A percentile compares a stretch with the other conserved stretches of the same genome.
Conservation (phyloP, 53 echinoderm and acorn worm species). For the Crossaster papposus region DNA sequence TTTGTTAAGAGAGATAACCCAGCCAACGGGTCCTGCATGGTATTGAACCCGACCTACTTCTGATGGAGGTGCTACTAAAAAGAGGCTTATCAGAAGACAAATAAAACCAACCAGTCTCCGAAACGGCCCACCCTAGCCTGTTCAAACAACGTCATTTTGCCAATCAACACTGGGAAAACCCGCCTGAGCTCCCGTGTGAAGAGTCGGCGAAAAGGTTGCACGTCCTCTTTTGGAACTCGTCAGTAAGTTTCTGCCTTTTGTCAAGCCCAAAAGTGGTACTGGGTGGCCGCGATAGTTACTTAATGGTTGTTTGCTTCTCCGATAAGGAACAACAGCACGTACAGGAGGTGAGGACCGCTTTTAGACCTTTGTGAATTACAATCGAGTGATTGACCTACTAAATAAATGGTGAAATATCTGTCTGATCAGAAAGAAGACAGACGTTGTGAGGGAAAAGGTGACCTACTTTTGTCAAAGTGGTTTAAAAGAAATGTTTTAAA, state of each 20-base stretch:
- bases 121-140: background rate
- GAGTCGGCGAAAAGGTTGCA: background rate
- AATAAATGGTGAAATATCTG: background rate
- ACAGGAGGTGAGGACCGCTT: background rate
- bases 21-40: background rate
- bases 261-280: background rate
- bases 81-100: conserved; percentile 2
- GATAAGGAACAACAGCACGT: background rate
- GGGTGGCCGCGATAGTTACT: background rate
- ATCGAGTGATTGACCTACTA: background rate
- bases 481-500: background rate
- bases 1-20: background rate
- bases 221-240: background rate
- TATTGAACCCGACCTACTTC: conserved; percentile 5
- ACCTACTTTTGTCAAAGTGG: background rate
- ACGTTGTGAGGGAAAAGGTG: background rate
- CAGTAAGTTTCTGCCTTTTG: background rate
- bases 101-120: background rate
- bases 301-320: background rate
- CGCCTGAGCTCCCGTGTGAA: background rate
- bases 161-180: background rate
- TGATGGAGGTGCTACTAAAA: no score
- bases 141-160: conserved; percentile 22
- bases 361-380: background rate
- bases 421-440: background rate